A percentile compares a stretch with the other conserved stretches of the same genome.
Evolutionary conservation across 2,113 vertebrate species (phyloP).

Genomic region (Pteropus alecto): DNA sequence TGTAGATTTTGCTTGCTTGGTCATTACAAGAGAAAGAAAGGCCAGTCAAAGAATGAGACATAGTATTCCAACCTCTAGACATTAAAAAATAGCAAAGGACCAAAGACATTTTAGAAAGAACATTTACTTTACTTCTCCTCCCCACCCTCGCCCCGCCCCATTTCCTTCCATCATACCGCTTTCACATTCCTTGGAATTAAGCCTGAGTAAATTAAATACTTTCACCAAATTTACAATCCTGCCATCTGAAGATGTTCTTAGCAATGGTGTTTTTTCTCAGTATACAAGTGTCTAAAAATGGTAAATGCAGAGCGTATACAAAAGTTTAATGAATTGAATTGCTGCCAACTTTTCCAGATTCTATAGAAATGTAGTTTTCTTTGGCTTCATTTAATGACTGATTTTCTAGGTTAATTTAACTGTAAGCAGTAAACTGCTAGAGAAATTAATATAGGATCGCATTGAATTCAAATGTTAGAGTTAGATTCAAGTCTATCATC

Average conservation of each 20-base stretch:
- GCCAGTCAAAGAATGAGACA: background rate
- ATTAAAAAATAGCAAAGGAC: background rate
- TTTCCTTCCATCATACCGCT: background rate
- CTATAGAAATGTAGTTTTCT: background rate
- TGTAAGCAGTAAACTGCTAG: constrained; percentile 33
- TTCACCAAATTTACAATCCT: background rate
- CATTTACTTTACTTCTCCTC: background rate
- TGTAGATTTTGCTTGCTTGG: background rate
- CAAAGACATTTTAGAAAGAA: background rate
- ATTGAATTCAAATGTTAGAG: constrained; percentile 45
- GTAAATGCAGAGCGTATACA: background rate
- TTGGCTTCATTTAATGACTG: background rate
- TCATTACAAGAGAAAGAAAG: background rate
- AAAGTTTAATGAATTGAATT: background rate
- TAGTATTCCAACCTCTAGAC: background rate
- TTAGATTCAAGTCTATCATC: background rate
- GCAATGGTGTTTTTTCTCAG: background rate
- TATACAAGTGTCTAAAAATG: background rate
- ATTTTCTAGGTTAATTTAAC: constrained; percentile 52
- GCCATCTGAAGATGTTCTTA: background rate
- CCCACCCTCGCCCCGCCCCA: background rate
- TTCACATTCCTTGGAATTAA: background rate
- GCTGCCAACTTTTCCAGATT: background rate
- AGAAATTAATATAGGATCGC: constrained; percentile 2
- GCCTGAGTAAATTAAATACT: background rate